Conservation (phyloP, 2,888 invertebrate species). For the Omphaloscelis lunosa region DNA sequence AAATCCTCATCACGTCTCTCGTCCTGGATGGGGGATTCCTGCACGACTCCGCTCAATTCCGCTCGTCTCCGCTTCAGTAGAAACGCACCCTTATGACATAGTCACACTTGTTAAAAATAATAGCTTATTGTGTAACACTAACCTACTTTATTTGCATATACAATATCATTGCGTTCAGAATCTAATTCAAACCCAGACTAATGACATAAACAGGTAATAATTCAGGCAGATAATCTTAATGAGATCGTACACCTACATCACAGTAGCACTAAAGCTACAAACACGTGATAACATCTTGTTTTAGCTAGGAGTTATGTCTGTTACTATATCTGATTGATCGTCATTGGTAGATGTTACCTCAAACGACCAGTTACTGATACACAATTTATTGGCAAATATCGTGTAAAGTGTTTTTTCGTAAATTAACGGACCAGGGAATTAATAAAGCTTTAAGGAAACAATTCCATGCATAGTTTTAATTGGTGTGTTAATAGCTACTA, state of each 20-base stretch:
- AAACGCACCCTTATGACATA: not conserved
- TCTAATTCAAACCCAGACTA: constrained; percentile 29
- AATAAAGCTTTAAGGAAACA: not conserved
- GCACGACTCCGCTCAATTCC: too few relatives aligned
- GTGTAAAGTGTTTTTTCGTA: not conserved
- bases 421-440: not conserved
- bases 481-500: not conserved
- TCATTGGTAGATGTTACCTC: not conserved
- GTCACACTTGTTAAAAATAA: not conserved
- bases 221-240: constrained; percentile 51
- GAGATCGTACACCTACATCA: constrained; percentile 39
- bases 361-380: not conserved
- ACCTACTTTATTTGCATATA: not conserved
- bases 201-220: constrained; percentile 54
- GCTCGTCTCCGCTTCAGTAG: too few relatives aligned
- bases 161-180: constrained; percentile 19
- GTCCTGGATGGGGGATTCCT: too few relatives aligned
- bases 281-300: constrained; percentile 38
- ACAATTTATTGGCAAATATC: not conserved
- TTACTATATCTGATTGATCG: constrained; percentile 13
- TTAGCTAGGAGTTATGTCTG: constrained; percentile 17
- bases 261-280: constrained; percentile 26
- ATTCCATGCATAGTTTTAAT: not conserved
- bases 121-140: not conserved
- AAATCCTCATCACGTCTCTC: too few relatives aligned